Evolutionary conservation across 2,888 invertebrate species (phyloP), one percentile per base, ranked within the genome.

Genomic region (Agriopis leucophaearia): DNA sequence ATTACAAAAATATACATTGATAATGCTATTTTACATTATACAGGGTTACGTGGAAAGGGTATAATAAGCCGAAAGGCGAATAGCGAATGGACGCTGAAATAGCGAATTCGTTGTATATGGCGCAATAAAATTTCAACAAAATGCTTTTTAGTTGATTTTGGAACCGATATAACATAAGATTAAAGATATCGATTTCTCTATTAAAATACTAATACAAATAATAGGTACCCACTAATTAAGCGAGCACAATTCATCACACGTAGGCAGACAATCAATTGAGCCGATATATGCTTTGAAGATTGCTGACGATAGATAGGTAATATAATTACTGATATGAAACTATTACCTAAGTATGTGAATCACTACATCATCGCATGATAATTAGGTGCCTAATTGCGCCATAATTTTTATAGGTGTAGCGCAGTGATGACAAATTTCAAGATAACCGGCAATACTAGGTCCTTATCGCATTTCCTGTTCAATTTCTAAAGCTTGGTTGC

Each of bases 361-460:
- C 55, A 55, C 27, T 13, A 18, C 18, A n/a, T 13, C 2, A 55
- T 18, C 6, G 55, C 55, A 55, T 55, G 55, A 55, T 55, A 44
- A n/a, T 16, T 15, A 27, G 27, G 27, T 27, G 6, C 18, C 44
- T 55, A 42, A 42, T 42, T 55, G 42, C 55, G 42, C 18, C 55
- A 55, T 55, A 27, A 9, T 42, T 55, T 55, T 55, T n/a, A 51
- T 18, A 16, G 7, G 1, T 27, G 27, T 44, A 55, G 42, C 42
- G 18, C 55, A 44, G 18, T 27, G 27, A 12, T 54, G 54, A 55
- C n/a, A 27, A 42, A 44, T 1, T 42, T 42, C 40, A 13, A 15
- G 18, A 42, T 55, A 42, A 55, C 12, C 42, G 0, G 0, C 18
- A 55, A 55, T 55, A 54, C 13, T 42, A 12, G 9, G 6, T 5